Conservation (phyloP, 2,797 vertebrate species). For the Oreochromis mossambicus region DNA sequence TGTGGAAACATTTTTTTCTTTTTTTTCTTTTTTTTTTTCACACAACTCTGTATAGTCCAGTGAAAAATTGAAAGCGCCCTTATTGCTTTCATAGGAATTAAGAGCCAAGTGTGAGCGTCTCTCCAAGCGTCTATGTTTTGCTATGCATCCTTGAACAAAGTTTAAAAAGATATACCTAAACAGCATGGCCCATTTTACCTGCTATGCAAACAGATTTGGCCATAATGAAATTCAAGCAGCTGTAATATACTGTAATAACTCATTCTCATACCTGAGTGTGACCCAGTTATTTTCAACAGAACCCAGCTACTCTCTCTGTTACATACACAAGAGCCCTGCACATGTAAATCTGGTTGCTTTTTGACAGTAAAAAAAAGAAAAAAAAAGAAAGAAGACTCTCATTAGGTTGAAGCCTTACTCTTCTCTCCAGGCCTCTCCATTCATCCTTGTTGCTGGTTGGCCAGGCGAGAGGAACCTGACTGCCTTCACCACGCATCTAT, state of each 20-base stretch:
- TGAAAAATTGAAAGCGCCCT: not conserved
- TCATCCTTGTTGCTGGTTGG: not conserved
- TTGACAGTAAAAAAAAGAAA: not conserved
- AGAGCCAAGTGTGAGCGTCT: not conserved
- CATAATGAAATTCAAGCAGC: not conserved
- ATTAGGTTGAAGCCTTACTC: not conserved
- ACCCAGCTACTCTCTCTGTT: not conserved
- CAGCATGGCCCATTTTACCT: not conserved
- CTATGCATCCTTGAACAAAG: not conserved
- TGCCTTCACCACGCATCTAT: not conserved
- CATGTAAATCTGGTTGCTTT: not conserved
- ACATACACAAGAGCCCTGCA: not conserved
- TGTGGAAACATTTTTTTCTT: not conserved
- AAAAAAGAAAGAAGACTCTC: not conserved
- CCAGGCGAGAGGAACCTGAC: not conserved
- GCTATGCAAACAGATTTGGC: not conserved
- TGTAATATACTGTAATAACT: not conserved
- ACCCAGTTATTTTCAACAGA: not conserved
- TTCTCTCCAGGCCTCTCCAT: not conserved
- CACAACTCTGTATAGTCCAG: not conserved
- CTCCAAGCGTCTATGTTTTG: not conserved
- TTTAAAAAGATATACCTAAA: not conserved
- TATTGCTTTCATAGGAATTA: not conserved
- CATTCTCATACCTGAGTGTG: not conserved
- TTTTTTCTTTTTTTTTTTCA: fast-evolving